Base-by-base conservation (phyloP, 2,797 vertebrate species). In the Zenarchopterus dispar region DNA sequence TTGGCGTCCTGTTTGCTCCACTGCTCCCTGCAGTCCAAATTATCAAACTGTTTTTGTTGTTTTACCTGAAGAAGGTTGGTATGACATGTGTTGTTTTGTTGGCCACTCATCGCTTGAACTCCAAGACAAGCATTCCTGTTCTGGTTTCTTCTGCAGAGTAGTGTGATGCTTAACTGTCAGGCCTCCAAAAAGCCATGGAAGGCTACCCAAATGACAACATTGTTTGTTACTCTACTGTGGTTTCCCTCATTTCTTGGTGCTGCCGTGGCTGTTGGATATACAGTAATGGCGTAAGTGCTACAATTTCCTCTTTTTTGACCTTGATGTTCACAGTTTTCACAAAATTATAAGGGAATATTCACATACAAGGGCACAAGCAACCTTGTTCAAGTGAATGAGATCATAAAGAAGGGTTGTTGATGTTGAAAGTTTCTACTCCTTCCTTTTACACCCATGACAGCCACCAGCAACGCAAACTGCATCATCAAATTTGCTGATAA, bases 21-120 rank as follows among this genome's bases (percentile, higher is more conserved):
- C 86, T 97, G 44, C 91, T 98, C 44, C 95, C 95, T 0, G 93
- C 85, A 0, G 61, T 96, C 56, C 96, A 98, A 89, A 84, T 85
- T 1, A 22, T 94, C 62, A 97, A 96, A 77, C 89, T 98, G 47
- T 50, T 96, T 71, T 44, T 96, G 8, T 49, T 98, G 5, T 98
- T 98, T 84, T 93, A 95, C 16, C 48, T 96, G 56, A 98, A 96
- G 84, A 96, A 95, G 95, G 96, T 90, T 19, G 7, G 78, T 76
- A 16, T 8, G 55, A 3, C 9, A 17, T 0, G 6, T 22, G 10
- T 7, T 33, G 11, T 7, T 11, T 1, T 8, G 6, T 31, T 8
- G 0, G 8, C 41, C 22, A 1, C 1, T 4, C n/a, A 3, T 11
- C 1, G 1, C 23, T 11, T 10, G 1, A 2, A 31, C 10, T 47